Evolutionary conservation across 2,113 vertebrate species (phyloP), one percentile per base, ranked within the genome.

Genomic region (Speoplatyrhinus poulsoni): DNA sequence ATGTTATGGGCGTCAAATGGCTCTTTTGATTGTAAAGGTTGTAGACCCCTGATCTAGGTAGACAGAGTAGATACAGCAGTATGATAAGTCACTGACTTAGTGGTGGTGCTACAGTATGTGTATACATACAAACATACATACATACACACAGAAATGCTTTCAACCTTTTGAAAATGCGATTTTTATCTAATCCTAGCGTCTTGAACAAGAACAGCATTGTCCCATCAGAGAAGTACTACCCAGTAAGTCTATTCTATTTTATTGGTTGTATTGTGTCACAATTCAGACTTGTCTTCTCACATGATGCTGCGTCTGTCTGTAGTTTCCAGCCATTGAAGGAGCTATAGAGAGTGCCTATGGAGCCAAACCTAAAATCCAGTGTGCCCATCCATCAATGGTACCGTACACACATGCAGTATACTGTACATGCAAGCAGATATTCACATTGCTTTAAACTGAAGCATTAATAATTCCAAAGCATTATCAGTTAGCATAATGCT

Each of bases 361-460:
- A 0, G 19, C 77, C 50, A 91, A 65, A 69, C 80, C 83, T 0
- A 91, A 89, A 71, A 87, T 89, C 76, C 89, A 91, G 6, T 91
- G 89, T 77, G 57, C 26, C 47, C 71, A 82, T 47, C 69, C 75
- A 12, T 56, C 75, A 60, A 72, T 77, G 88, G 88, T 89, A 88
- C 15, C 48, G 8, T 52, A 17, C 19, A 56, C 8, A 56, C 12
- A 52, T 11, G 10, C 49, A 12, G 9, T 50, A 8, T 3, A 50
- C 6, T 12, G 15, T 50, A 41, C 12, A 55, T 15, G 53, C 13
- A 55, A 6, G 7, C 15, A 55, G n/a, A 52, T 15, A 52, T 11
- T 11, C 12, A 52, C 49, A 52, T 15, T 12, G 9, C 9, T 52
- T 41, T 41, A 41, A 41, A 41, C 7, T 41, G 7, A 41, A 8